phyloP scores from a whole-genome alignment of 1,140 invertebrate genomes.

The Drosophila rhopaloa region DNA sequence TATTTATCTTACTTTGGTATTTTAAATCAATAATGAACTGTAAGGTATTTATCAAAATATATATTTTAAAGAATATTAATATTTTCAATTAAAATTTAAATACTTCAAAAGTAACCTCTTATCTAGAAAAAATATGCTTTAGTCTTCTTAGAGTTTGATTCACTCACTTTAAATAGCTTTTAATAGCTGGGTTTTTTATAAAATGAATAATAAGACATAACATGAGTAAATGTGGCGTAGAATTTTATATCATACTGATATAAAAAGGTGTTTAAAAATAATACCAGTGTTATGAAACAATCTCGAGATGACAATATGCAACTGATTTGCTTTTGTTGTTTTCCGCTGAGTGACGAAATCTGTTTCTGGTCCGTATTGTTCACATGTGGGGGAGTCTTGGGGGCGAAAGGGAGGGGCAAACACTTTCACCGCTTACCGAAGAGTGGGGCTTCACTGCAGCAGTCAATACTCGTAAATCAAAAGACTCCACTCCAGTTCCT shows the following conservation, averaged over 20 bases:
- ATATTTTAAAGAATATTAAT: too few relatives aligned
- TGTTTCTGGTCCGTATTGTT: conserved; percentile 4
- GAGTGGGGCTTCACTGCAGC: conserved; percentile 14
- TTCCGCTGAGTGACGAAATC: conserved; percentile 24
- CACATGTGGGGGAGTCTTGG: conserved; percentile 12
- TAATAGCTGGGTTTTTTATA: too few relatives aligned
- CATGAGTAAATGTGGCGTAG: too few relatives aligned
- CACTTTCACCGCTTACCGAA: conserved; percentile 49
- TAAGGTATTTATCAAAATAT: too few relatives aligned
- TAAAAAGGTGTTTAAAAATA: neutral
- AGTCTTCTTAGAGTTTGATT: too few relatives aligned
- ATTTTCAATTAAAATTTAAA: too few relatives aligned
- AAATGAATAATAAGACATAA: too few relatives aligned
- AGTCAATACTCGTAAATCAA: conserved; percentile 47
- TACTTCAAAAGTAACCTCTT: too few relatives aligned
- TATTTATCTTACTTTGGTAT: too few relatives aligned
- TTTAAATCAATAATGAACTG: too few relatives aligned
- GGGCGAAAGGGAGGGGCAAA: neutral
- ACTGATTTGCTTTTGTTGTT: conserved; percentile 6
- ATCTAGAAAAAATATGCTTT: too few relatives aligned
- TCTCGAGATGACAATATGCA: conserved; percentile 3
- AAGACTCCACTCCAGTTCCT: conserved; percentile 22
- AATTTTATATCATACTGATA: neutral
- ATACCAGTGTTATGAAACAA: conserved; percentile 1
- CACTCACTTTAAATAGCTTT: too few relatives aligned